These are phyloP conservation scores for Fabriciana adippe DNA, from an alignment of 2,888 invertebrate species.

Conservation along the genomic window DNA sequence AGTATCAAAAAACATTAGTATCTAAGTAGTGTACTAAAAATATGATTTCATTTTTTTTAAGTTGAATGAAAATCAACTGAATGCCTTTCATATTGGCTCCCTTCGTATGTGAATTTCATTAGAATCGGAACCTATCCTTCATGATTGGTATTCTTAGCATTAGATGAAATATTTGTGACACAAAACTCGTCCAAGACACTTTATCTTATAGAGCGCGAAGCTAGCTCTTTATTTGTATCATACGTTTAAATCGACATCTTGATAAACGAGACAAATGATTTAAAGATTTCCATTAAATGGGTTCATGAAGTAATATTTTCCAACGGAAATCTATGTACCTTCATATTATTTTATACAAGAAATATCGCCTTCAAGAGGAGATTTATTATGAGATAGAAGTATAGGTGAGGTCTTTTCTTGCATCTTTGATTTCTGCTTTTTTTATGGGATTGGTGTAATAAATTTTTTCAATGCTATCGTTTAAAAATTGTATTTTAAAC, in stretches of 20 bases:
- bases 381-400: too few relatives aligned
- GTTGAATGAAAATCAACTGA: too few relatives aligned
- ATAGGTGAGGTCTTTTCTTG: too few relatives aligned
- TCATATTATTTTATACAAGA: too few relatives aligned
- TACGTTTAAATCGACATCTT: slow-evolving; percentile 21
- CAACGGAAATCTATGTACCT: background rate
- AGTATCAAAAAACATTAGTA: too few relatives aligned
- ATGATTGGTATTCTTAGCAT: background rate
- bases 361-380: too few relatives aligned
- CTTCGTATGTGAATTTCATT: background rate
- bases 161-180: slow-evolving; percentile 43
- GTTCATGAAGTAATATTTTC: background rate
- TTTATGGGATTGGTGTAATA: too few relatives aligned
- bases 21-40: too few relatives aligned
- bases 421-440: too few relatives aligned
- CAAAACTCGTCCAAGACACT: slow-evolving; percentile 55
- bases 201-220: slow-evolving; percentile 53
- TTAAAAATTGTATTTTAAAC: background rate
- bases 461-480: too few relatives aligned
- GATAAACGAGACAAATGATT: slow-evolving; percentile 28
- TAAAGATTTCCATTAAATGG: slow-evolving; percentile 8
- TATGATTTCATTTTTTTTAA: too few relatives aligned
- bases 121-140: background rate
- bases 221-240: slow-evolving; percentile 21
- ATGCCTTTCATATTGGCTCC: too few relatives aligned